These are phyloP conservation scores for Acronicta leporina DNA, from an alignment of 2,888 invertebrate genomes.

Conservation along the genomic window DNA sequence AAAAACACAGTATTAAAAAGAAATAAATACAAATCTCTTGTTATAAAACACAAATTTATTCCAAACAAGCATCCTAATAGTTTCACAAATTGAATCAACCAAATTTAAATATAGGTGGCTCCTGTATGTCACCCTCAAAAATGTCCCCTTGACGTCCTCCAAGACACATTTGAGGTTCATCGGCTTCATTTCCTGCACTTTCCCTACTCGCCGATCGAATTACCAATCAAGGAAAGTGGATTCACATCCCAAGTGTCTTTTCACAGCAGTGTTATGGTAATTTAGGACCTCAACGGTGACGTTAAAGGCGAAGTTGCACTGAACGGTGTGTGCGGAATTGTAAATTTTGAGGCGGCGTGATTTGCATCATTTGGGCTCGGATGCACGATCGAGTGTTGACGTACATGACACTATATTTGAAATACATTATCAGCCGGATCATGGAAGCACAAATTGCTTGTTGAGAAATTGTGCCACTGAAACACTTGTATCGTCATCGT, in stretches of 20 bases:
- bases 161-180: slow-evolving; percentile 53
- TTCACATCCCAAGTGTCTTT: slow-evolving; percentile 46
- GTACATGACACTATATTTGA: slow-evolving; percentile 33
- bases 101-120: slow-evolving; percentile 38
- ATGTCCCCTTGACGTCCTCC: slow-evolving; percentile 32
- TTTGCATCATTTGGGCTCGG: slow-evolving; percentile 49
- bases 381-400: slow-evolving; percentile 39
- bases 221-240: slow-evolving; percentile 73
- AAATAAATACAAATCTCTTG: too few relatives aligned
- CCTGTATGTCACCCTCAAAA: slow-evolving; percentile 38
- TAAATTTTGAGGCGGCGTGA: slow-evolving; percentile 37
- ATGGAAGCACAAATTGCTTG: slow-evolving; percentile 29
- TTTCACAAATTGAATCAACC: slow-evolving; percentile 50
- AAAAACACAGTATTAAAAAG: not conserved
- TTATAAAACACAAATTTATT: slow-evolving; percentile 8
- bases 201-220: slow-evolving; percentile 68
- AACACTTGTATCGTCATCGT: not conserved
- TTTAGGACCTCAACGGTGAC: slow-evolving; percentile 19
- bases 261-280: slow-evolving; percentile 19
- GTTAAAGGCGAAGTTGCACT: slow-evolving; percentile 22
- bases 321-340: slow-evolving; percentile 18
- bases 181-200: slow-evolving; percentile 68
- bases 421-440: slow-evolving; percentile 35
- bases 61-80: slow-evolving; percentile 28
- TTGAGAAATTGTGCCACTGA: slow-evolving; percentile 14